Conservation (phyloP, 2,113 vertebrate genomes). For the Notothenia rossii region DNA sequence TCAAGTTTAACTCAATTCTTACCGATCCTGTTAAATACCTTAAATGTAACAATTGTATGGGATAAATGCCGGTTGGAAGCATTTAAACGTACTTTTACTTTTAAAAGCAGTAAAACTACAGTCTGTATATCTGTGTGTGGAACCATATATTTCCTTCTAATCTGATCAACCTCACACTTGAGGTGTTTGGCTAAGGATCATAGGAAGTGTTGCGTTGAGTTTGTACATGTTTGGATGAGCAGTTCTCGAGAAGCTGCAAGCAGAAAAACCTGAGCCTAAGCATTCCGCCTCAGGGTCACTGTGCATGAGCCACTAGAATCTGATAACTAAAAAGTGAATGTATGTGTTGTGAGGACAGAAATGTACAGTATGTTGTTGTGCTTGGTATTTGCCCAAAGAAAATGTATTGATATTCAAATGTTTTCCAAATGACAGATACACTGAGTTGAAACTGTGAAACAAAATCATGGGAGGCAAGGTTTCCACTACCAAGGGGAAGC, state of each 20-base stretch:
- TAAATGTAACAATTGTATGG: too few species aligned
- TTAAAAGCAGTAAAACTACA: not conserved
- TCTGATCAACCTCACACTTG: too few species aligned
- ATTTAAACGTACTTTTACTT: not conserved
- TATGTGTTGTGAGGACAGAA: not conserved
- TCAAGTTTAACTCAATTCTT: too few species aligned
- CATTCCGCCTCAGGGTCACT: too few species aligned
- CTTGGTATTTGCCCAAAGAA: not conserved
- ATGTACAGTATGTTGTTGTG: not conserved
- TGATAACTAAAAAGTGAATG: not conserved
- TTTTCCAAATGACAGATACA: constrained; percentile 5
- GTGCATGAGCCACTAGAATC: too few species aligned
- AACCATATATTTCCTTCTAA: too few species aligned
- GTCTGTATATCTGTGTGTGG: too few species aligned
- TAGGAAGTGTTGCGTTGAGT: too few species aligned
- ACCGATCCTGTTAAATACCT: not conserved
- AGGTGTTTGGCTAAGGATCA: too few species aligned
- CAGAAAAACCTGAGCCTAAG: too few species aligned
- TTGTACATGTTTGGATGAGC: too few species aligned
- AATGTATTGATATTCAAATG: not conserved
- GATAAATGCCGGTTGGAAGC: not conserved
- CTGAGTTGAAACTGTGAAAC: not conserved
- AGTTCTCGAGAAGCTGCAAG: too few species aligned
- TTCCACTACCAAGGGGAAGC: not conserved
- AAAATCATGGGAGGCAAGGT: constrained; percentile 15